Evolutionary conservation across 2,888 invertebrate species (phyloP), one percentile per base, ranked within the genome.

Genomic region (Chaetogeoica ovagalla): DNA sequence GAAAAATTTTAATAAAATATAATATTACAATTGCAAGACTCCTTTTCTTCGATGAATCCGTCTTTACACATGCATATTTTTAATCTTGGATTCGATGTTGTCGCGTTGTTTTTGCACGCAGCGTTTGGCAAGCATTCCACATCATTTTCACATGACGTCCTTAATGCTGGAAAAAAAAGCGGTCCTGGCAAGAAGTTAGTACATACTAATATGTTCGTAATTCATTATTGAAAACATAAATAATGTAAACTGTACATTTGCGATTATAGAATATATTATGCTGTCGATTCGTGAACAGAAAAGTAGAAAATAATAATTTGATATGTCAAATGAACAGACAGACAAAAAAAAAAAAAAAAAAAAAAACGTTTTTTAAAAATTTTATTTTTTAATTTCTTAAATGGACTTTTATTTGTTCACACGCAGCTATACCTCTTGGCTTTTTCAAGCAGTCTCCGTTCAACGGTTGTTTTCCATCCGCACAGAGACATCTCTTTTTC

Each of bases 21-120:
- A 30, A 30, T 30, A 30, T 85, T 84, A 91, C 91, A 91, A 84
- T 86, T 91, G 87, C 92, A 92, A 83, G 88, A 86, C 74, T 89
- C 88, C 17, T 90, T 90, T 71, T 87, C 89, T 85, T 92, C 92
- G 77, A 88, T 88, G 83, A 88, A 91, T 0, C 91, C 91, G 76
- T 89, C 90, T 82, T 90, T 90, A 83, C 91, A 91, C 0, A 89
- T 87, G 82, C 91, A 91, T 82, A 90, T 87, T 85, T 89, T 90
- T 83, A 87, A 87, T 74, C 81, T 82, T 15, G 73, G 43, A 69
- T 81, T 81, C 17, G 63, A 68, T 0, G 23, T 48, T 13, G 82
- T 82, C 4, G 65, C 70, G 37, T 81, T 70, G 13, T 57, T 74
- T 52, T 60, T 66, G 43, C 83, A 83, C 23, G 74, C 81, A 5